A percentile compares a stretch with the other conserved stretches of the same genome.
Conservation (phyloP, 1,140 invertebrate species). For the Leptoteleia sp. region DNA sequence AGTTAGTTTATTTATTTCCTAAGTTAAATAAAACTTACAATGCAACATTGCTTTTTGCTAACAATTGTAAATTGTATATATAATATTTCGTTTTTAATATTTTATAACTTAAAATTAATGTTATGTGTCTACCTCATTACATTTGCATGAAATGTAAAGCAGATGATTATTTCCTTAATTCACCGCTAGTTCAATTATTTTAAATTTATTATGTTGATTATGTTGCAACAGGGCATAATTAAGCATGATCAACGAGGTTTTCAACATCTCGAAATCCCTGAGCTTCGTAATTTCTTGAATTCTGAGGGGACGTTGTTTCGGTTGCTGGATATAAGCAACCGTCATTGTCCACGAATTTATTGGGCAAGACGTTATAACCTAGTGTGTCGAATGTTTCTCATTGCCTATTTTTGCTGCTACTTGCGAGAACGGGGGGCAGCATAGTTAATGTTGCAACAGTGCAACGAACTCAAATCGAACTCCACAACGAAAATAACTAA, state of each 20-base stretch:
- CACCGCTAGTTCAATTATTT: background rate
- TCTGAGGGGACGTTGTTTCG: slow-evolving; percentile 52
- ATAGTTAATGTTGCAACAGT: slow-evolving; percentile 76
- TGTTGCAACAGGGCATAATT: slow-evolving; percentile 41
- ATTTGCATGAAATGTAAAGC: slow-evolving; percentile 1
- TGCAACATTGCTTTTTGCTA: too few relatives aligned
- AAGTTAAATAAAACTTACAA: too few relatives aligned
- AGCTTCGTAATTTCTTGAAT: slow-evolving; percentile 55
- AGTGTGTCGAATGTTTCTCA: slow-evolving; percentile 74
- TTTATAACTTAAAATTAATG: too few relatives aligned
- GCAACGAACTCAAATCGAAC: slow-evolving; percentile 70
- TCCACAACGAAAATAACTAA: slow-evolving; percentile 18
- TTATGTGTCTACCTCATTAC: too few relatives aligned
- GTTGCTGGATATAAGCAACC: slow-evolving; percentile 44
- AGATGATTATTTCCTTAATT: slow-evolving; percentile 15
- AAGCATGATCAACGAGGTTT: slow-evolving; percentile 49
- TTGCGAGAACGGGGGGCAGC: slow-evolving; percentile 69
- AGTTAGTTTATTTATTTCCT: too few relatives aligned
- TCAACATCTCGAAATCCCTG: slow-evolving; percentile 41
- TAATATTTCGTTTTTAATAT: too few relatives aligned
- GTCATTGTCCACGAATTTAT: slow-evolving; percentile 64
- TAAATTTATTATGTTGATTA: slow-evolving; percentile 20
- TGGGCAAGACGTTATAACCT: slow-evolving; percentile 57
- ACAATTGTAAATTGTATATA: too few relatives aligned
- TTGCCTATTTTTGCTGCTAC: slow-evolving; percentile 73